Evolutionary conservation across 1,140 invertebrate genomes (phyloP).

Genomic region (Euwallacea similis): DNA sequence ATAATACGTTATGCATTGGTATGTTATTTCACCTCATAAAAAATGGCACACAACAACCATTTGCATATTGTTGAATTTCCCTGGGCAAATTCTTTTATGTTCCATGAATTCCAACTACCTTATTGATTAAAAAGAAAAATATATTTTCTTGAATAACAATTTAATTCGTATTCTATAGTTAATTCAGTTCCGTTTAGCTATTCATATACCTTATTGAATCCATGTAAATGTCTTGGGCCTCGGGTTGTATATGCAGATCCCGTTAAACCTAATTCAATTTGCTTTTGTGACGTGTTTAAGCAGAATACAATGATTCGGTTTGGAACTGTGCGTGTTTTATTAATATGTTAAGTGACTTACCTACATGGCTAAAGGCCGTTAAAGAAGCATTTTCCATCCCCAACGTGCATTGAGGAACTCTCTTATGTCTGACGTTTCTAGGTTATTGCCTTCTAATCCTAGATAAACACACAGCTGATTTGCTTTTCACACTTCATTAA

Average conservation of each 20-base stretch:
- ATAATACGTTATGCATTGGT: too few relatives aligned
- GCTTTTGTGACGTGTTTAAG: constrained; percentile 14
- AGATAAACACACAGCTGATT: constrained; percentile 23
- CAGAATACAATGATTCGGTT: constrained; percentile 20
- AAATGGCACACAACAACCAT: too few relatives aligned
- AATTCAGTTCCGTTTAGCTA: constrained; percentile 6
- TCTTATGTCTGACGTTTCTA: constrained; percentile 13
- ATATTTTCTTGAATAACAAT: too few relatives aligned
- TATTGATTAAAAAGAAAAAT: too few relatives aligned
- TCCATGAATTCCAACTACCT: too few relatives aligned
- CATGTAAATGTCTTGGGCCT: constrained; percentile 21
- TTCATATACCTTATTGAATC: constrained; percentile 15
- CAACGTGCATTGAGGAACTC: too few relatives aligned
- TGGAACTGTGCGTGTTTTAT: constrained; percentile 13
- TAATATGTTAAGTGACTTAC: constrained; percentile 12
- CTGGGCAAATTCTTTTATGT: too few relatives aligned
- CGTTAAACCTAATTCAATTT: constrained; percentile 28
- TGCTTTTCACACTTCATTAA: constrained; percentile 20
- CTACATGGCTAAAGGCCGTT: background rate
- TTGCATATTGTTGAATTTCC: too few relatives aligned
- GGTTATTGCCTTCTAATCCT: constrained; percentile 26
- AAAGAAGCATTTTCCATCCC: background rate
- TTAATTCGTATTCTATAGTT: background rate
- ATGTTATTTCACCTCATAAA: too few relatives aligned
- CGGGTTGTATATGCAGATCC: constrained; percentile 19